Base-by-base conservation (phyloP, 2,888 invertebrate genomes). In the Neuroscelio doddi region DNA sequence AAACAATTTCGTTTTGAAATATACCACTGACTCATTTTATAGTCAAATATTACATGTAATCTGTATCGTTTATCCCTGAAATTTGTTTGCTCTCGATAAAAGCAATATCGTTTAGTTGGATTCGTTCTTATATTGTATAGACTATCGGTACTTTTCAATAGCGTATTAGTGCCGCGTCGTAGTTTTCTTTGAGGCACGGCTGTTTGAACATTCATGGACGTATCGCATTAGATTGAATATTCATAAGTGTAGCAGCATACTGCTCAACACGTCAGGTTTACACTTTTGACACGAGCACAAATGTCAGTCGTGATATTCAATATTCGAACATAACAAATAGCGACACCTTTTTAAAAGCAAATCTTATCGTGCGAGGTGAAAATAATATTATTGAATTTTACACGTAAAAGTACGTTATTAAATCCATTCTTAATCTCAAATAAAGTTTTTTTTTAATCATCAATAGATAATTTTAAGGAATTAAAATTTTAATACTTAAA, bases 181-280 rank as follows among this genome's bases (percentile, higher is more conserved):
- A 55, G 49, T 50, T 55, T 59, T 56, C 55, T 56, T 56, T 56
- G 56, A 56, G 15, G 47, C 45, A 17, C 45, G 17, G 30, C 47
- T 24, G 42, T 45, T 57, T 57, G 36, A 53, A 45, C 53, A 58
- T 58, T 49, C 51, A 52, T 52, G 42, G 39, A 58, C 45, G 47
- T 46, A 62, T 55, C 51, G 62, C 51, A 36, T 14, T 41, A 29
- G 30, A 58, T 53, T 52, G 57, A 64, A 64, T 64, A 64, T 64
- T 64, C 64, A 58, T 57, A 32, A n/a, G 46, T 41, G 21, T 10
- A 36, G 27, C 17, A 45, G 34, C 45, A 42, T 21, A 29, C 36
- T 14, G 57, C 32, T 53, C 49, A 42, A 45, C 41, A 58, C 58
- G 53, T 57, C 41, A 64, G 47, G 47, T 55, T 44, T 50, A 50